These are phyloP conservation scores for Diplazon laetatorius DNA, from an alignment of 2,888 invertebrate genomes.

Conservation along the genomic window DNA sequence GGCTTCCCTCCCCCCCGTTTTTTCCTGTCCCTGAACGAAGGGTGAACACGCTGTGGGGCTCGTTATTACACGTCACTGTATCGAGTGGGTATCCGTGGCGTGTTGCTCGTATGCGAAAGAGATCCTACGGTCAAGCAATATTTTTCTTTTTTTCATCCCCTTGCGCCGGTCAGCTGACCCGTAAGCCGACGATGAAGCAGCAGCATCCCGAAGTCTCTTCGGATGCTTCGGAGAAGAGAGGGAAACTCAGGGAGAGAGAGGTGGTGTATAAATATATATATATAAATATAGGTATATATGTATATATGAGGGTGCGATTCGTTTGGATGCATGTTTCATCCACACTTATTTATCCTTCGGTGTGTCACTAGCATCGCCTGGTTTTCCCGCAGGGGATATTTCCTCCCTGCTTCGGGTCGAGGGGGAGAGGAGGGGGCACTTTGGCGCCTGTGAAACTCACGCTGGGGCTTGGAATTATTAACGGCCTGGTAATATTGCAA, in stretches of 20 bases:
- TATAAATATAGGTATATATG: too few relatives aligned
- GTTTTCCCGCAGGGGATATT: conserved; percentile 42
- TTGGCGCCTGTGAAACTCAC: conserved; percentile 1
- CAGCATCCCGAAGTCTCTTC: conserved; percentile 32
- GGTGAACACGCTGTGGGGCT: conserved; percentile 32
- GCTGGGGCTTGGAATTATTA: conserved; percentile 48
- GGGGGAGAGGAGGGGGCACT: not conserved
- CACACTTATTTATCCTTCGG: conserved; percentile 36
- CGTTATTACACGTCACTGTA: conserved; percentile 36
- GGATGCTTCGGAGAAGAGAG: too few relatives aligned
- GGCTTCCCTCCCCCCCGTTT: too few relatives aligned
- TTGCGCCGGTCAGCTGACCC: conserved; percentile 64
- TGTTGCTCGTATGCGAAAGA: not conserved
- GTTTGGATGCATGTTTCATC: conserved; percentile 37
- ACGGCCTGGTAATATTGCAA: conserved; percentile 39
- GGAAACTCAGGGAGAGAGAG: conserved; percentile 29
- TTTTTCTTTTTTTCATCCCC: conserved; percentile 60
- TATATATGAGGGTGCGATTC: conserved; percentile 46
- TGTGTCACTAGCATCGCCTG: not conserved
- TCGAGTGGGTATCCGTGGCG: not conserved
- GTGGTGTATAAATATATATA: too few relatives aligned
- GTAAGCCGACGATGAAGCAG: conserved; percentile 32
- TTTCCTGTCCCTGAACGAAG: conserved; percentile 46
- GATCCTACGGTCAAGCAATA: conserved; percentile 43
- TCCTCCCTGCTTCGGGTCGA: conserved; percentile 30